These are phyloP conservation scores for Trachelus troglodyta DNA, from an alignment of 2,888 invertebrate species.

Conservation along the genomic window DNA sequence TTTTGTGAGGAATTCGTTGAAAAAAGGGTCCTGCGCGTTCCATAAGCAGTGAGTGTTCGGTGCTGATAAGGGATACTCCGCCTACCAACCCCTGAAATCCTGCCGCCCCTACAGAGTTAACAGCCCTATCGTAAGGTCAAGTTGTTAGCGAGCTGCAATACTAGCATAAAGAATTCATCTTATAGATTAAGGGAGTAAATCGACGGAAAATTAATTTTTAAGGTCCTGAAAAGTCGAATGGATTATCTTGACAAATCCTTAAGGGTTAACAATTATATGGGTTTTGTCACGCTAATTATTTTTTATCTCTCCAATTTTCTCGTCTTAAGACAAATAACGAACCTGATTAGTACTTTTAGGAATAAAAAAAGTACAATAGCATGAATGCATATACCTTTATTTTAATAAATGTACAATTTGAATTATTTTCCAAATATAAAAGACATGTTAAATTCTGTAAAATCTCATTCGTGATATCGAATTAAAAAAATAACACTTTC, in stretches of 20 bases:
- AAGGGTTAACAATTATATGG: not conserved
- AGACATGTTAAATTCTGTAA: too few relatives aligned
- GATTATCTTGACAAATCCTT: slow-evolving; percentile 25
- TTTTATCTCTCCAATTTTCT: too few relatives aligned
- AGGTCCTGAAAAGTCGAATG: slow-evolving; percentile 31
- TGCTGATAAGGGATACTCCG: slow-evolving; percentile 58
- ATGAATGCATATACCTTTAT: too few relatives aligned
- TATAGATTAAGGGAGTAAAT: slow-evolving; percentile 50
- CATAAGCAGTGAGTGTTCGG: slow-evolving; percentile 47
- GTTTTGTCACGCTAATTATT: too few relatives aligned
- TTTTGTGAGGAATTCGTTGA: too few relatives aligned
- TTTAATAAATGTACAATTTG: too few relatives aligned
- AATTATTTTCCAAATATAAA: too few relatives aligned
- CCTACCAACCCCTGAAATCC: slow-evolving; percentile 36
- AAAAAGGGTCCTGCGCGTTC: not conserved
- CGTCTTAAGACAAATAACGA: too few relatives aligned
- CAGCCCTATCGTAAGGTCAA: slow-evolving; percentile 44
- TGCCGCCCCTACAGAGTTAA: slow-evolving; percentile 24
- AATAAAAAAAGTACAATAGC: too few relatives aligned
- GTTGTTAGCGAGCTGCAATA: slow-evolving; percentile 36
- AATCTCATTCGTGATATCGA: too few relatives aligned
- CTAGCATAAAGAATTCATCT: slow-evolving; percentile 52
- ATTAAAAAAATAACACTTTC: too few relatives aligned
- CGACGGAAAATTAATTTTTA: slow-evolving; percentile 52
- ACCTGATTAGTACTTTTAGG: too few relatives aligned